A percentile compares a stretch with the other conserved stretches of the same genome.
Conservation (phyloP, 2,888 invertebrate genomes). For the Lycocerus yunnanus region DNA sequence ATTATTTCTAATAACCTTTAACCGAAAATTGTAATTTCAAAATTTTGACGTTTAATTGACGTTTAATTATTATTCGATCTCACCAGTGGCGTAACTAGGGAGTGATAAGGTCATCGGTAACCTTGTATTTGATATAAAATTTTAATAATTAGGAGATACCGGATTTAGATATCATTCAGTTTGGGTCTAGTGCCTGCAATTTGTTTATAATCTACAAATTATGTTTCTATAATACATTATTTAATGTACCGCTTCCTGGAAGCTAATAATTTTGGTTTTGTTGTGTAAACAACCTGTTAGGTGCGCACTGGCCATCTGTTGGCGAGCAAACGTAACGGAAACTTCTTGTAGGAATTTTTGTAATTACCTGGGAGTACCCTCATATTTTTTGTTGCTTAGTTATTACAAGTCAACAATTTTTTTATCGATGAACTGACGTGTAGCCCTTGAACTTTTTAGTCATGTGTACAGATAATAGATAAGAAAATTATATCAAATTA, state of each 20-base stretch:
- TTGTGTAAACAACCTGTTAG: neutral
- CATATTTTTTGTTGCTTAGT: neutral
- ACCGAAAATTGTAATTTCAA: neutral
- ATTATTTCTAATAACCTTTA: too few relatives aligned
- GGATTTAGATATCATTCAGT: neutral
- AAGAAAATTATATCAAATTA: neutral
- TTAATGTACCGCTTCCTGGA: neutral
- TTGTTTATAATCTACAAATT: neutral
- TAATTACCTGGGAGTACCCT: neutral
- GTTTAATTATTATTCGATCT: neutral
- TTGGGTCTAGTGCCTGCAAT: neutral
- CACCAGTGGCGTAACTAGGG: neutral
- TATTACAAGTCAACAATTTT: neutral
- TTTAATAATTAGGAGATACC: neutral
- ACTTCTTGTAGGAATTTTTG: neutral
- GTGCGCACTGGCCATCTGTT: neutral
- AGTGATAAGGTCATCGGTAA: neutral
- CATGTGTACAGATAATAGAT: neutral
- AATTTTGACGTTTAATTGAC: neutral
- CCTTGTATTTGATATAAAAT: too few relatives aligned
- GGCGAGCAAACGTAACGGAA: neutral
- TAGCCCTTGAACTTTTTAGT: neutral
- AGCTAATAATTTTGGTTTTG: neutral
- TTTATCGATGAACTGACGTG: neutral
- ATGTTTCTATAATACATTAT: neutral